These are phyloP conservation scores for Trogon surrucura DNA, from an alignment of 2,113 vertebrate species.

Conservation along the genomic window DNA sequence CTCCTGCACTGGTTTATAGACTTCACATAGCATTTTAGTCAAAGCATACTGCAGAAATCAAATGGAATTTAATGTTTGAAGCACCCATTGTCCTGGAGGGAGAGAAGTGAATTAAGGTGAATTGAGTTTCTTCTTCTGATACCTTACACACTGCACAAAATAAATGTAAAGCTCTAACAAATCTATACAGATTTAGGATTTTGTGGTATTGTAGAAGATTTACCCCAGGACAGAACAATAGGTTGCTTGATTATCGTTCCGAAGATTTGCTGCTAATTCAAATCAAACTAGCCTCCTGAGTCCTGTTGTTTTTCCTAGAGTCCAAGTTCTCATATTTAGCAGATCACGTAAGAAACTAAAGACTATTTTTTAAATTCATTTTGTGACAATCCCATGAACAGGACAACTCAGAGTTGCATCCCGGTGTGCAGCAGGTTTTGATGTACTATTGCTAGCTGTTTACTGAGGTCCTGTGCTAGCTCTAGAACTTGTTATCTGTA, in stretches of 20 bases:
- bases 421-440: neutral
- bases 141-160: neutral
- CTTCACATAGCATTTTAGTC: neutral
- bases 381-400: neutral
- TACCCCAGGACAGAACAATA: neutral
- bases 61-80: neutral
- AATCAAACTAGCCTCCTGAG: neutral
- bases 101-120: neutral
- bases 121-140: neutral
- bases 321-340: neutral
- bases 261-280: neutral
- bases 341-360: neutral
- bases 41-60: neutral
- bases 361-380: neutral
- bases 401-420: neutral
- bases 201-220: neutral
- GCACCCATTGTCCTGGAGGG: neutral
- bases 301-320: neutral
- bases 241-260: neutral
- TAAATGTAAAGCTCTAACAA: neutral
- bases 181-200: neutral
- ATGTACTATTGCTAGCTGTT: neutral
- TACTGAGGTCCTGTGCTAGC: neutral
- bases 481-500: neutral
- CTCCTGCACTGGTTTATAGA: neutral